Evolutionary conservation across 2,113 vertebrate species (phyloP), one percentile per base, ranked within the genome.

Genomic region (Zeus faber): DNA sequence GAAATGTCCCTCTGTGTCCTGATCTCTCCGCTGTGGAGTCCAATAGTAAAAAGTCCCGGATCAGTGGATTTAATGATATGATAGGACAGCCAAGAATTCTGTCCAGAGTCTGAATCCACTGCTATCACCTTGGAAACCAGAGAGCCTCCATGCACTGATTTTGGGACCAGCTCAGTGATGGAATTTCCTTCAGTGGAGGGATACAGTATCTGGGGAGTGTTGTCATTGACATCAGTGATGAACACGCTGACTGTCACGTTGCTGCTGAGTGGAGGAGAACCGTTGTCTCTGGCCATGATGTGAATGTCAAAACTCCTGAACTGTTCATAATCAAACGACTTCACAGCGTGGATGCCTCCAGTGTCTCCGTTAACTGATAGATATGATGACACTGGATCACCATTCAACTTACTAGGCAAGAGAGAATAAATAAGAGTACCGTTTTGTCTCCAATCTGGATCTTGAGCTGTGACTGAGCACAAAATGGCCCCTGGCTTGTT

Each of bases 1-100:
- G 45, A 87, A 49, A 93, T 77, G 49, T 88, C 85, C 11, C 91
- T 88, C 29, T 87, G 85, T 0, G 87, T 91, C 74, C 84, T 85
- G 62, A 94, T 83, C 67, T 93, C 92, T 54, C 92, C 93, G 0
- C 66, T 92, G 76, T 91, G 88, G 44, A 89, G 78, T 44, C 87
- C 90, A 23, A 94, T 88, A 0, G 67, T 67, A 65, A 93, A 93
- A 52, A 93, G 90, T 55, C 88, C 89, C 22, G 90, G 76, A 68
- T 93, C 89, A 5, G 91, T 74, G 44, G 89, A 89, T 54, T 90
- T 87, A 54, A 89, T 9, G 14, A 93, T 81, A 25, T 78, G 85
- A 11, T 91, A 93, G 29, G 85, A 11, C 91, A 93, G 29, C 29
- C 29, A 33, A 13, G 29, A 7, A 2, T 33, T 93, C 80, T 92